A percentile compares a stretch with the other conserved stretches of the same genome.
Evolutionary conservation across 2,797 vertebrate species (phyloP).

Genomic region (Luscinia megarhynchos): DNA sequence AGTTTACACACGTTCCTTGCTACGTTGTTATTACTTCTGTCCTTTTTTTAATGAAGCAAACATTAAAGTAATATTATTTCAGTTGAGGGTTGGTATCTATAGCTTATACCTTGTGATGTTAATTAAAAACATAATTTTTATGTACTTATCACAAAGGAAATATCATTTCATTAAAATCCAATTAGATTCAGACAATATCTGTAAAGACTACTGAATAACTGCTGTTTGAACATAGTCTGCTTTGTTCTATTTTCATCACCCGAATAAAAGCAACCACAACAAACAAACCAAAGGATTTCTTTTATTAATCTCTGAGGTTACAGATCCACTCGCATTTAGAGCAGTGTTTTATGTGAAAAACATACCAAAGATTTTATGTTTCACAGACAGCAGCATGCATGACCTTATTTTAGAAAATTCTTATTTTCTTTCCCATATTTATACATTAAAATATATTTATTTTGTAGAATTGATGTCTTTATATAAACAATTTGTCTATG

Average conservation of each 20-base stretch:
- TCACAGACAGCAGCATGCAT: not conserved
- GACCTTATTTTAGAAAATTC: constrained; percentile 63
- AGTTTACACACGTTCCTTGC: constrained; percentile 68
- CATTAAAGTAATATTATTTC: constrained; percentile 89
- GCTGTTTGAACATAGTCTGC: constrained; percentile 92
- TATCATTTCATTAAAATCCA: constrained; percentile 99
- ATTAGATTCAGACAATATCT: constrained; percentile 96
- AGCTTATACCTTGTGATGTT: constrained; percentile 91
- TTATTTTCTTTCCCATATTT: constrained; percentile 33
- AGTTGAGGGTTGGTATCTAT: constrained; percentile 80
- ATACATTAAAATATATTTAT: constrained; percentile 42
- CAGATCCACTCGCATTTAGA: constrained; percentile 77
- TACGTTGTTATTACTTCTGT: constrained; percentile 73
- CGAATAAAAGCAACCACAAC: constrained; percentile 83
- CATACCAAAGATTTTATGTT: constrained; percentile 67
- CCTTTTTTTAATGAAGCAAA: constrained; percentile 85
- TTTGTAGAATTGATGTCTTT: not conserved
- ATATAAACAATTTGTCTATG: not conserved
- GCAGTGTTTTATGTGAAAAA: constrained; percentile 70
- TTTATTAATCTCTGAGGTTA: constrained; percentile 80
- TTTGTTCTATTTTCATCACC: constrained; percentile 94
- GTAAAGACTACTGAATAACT: constrained; percentile 92
- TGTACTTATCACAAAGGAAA: constrained; percentile 97
- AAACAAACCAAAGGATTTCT: constrained; percentile 81
- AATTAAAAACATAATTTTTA: constrained; percentile 98